A percentile compares a stretch with the other conserved stretches of the same genome.
Conservation (phyloP, 2,113 vertebrate species). For the Percina caprodes region DNA sequence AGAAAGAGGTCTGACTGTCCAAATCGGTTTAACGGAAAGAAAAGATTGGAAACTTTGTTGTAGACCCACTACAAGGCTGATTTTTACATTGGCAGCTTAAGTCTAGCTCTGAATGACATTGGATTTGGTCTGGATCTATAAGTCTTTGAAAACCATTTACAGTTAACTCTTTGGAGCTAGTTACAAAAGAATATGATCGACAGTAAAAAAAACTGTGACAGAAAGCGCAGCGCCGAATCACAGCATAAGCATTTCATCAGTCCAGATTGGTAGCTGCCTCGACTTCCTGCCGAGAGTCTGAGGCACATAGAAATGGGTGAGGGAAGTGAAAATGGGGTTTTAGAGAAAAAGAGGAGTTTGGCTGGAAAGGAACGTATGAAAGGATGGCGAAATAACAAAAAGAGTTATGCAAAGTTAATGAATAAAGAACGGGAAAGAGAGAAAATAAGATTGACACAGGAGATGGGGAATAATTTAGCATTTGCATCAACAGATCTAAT, state of each 20-base stretch:
- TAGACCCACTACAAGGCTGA: background rate
- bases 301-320: slow-evolving; percentile 10
- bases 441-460: slow-evolving; percentile 14
- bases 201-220: background rate
- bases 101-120: background rate
- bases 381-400: background rate
- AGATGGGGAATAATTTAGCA: slow-evolving; percentile 41
- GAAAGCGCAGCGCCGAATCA: background rate
- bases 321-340: slow-evolving; percentile 8
- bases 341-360: background rate
- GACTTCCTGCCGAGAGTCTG: slow-evolving; percentile 10
- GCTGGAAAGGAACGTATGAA: background rate
- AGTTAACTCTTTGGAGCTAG: background rate
- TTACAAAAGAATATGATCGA: background rate
- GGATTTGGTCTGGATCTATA: slow-evolving; percentile 8
- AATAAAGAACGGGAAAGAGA: background rate
- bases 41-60: background rate
- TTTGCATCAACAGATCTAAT: slow-evolving; percentile 53
- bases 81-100: slow-evolving; percentile 4
- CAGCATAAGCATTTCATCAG: background rate
- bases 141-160: background rate
- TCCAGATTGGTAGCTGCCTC: background rate
- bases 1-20: background rate
- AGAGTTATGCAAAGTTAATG: background rate
- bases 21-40: slow-evolving; percentile 2